Percentiles rank a stretch among this genome's conserved stretches.
Evolutionary conservation across 2,888 invertebrate species (phyloP).

Genomic region (Sialis fuliginosa): DNA sequence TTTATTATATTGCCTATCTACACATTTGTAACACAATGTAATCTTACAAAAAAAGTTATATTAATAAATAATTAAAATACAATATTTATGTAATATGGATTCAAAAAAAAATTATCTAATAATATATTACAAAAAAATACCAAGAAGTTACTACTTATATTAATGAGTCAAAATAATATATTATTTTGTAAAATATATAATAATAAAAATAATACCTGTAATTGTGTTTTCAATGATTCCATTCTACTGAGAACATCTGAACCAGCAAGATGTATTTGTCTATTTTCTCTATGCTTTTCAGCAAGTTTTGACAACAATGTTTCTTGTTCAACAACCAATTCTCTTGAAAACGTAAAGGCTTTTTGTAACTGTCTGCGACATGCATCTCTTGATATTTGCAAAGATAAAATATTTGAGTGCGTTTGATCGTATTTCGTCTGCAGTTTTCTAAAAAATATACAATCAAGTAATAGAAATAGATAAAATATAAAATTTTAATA

Average conservation of each 20-base stretch:
- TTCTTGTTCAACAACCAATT: slow-evolving; percentile 33
- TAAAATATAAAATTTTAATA: not conserved
- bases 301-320: slow-evolving; percentile 19
- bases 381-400: slow-evolving; percentile 30
- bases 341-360: slow-evolving; percentile 31
- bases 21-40: too few species aligned
- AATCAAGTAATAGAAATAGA: slow-evolving; percentile 7
- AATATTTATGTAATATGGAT: too few species aligned
- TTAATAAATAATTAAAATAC: too few species aligned
- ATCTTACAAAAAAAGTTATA: too few species aligned
- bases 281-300: slow-evolving; percentile 17
- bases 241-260: slow-evolving; percentile 29
- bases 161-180: too few species aligned
- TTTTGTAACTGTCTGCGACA: slow-evolving; percentile 32
- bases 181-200: not conserved
- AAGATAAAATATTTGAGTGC: slow-evolving; percentile 26
- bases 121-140: too few species aligned
- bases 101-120: too few species aligned
- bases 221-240: slow-evolving; percentile 28
- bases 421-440: slow-evolving; percentile 27
- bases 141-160: too few species aligned
- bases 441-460: slow-evolving; percentile 20
- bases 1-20: not conserved
- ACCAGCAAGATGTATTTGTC: slow-evolving; percentile 21
- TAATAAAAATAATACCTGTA: slow-evolving; percentile 26